A percentile compares a stretch with the other conserved stretches of the same genome.
phyloP scores from a whole-genome alignment of 23 tunicate genomes.

The Botrylloides violaceus region DNA sequence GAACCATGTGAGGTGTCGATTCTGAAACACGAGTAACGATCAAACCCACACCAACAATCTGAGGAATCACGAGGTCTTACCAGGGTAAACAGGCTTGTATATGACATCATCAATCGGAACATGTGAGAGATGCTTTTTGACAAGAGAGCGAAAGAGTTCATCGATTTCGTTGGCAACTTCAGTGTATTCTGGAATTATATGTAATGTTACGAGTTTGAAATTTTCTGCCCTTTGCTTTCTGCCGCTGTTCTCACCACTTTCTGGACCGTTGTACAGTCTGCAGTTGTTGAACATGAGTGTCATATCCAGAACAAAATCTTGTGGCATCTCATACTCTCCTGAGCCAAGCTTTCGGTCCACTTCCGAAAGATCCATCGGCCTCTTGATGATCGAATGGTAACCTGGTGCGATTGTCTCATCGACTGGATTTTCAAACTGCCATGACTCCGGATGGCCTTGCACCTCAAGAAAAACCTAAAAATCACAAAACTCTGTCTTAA shows the following conservation, averaged over 20 bases:
- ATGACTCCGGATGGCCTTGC: conserved; percentile 77
- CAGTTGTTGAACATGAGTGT: conserved; percentile 90
- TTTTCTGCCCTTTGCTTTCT: background rate
- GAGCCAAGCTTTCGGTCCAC: conserved; percentile 63
- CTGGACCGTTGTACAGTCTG: conserved; percentile 91
- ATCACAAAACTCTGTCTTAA: no score
- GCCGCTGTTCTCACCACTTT: conserved; percentile 33
- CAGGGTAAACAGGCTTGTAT: background rate
- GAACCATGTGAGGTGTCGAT: background rate
- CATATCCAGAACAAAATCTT: conserved; percentile 62
- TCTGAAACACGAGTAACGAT: background rate
- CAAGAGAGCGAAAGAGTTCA: conserved; percentile 34
- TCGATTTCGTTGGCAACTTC: conserved; percentile 69
- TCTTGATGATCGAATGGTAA: conserved; percentile 70
- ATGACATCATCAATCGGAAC: conserved; percentile 15
- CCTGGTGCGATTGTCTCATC: conserved; percentile 93
- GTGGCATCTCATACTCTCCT: conserved; percentile 33
- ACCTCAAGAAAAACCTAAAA: conserved; percentile 19
- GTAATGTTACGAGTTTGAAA: background rate
- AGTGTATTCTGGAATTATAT: conserved; percentile 63
- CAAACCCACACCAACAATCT: background rate
- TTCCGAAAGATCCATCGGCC: conserved; percentile 88
- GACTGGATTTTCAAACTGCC: conserved; percentile 88
- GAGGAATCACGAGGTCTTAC: background rate
- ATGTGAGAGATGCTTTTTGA: conserved; percentile 22